Evolutionary conservation across 2,797 vertebrate species (phyloP), one percentile per base, ranked within the genome.

Genomic region (Pseudochirops cupreus): DNA sequence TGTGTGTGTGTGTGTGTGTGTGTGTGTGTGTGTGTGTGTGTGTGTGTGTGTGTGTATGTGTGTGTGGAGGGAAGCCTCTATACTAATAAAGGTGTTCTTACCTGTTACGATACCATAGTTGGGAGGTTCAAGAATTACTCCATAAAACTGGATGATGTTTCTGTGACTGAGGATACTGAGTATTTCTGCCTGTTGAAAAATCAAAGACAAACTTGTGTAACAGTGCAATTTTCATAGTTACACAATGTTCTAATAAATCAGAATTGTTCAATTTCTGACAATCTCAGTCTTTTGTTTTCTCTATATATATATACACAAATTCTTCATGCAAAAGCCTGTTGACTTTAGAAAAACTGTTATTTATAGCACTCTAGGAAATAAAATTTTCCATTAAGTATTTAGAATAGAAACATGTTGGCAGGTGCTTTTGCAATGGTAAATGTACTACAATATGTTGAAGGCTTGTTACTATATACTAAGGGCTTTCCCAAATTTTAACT

Each of bases 101-200:
- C 99, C 99, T 95, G 99, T 99, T 98, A 99, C 99, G 24, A 99
- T 99, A 95, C 99, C 99, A 98, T 99, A 99, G 99, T 99, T 99
- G 94, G 99, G 99, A 93, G 99, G 99, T 97, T 99, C 99, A 28
- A 99, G 98, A 96, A 99, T 98, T 0, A 99, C 99, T 90, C 99
- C 99, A 28, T 99, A 99, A 99, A 99, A 99, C 99, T 99, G 99
- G 98, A 99, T 99, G 98, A 99, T 99, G 98, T 99, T 99, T 92
- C 99, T 99, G 98, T 99, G 99, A 98, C 99, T 99, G 98, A 99
- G 99, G 91, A 99, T 99, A 94, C 99, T 99, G 96, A 99, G 99
- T 98, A 99, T 99, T 99, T 99, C 99, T 96, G 99, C 99, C 99
- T 99, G 98, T 97, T 98, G 13, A 95, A 96, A 98, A 98, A 97